Evolutionary conservation across 2,888 invertebrate genomes (phyloP).

Genomic region (Xylota segnis): DNA sequence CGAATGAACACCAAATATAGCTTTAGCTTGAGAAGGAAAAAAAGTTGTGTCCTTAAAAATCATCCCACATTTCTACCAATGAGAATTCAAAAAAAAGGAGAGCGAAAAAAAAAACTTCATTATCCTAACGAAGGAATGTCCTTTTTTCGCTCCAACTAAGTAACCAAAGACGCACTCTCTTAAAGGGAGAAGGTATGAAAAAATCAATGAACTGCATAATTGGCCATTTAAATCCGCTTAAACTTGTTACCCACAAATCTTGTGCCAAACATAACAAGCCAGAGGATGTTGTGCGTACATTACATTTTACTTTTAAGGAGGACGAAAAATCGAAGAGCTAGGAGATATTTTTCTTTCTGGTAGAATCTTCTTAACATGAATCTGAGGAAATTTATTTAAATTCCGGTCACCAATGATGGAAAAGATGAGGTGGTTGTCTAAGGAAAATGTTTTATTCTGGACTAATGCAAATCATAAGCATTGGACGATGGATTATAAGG

Average conservation of each 20-base stretch:
- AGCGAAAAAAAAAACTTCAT: slow-evolving; percentile 30
- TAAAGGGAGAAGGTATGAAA: slow-evolving; percentile 26
- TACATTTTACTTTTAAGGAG: neutral
- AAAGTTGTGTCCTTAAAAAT: slow-evolving; percentile 31
- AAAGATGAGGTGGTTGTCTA: neutral
- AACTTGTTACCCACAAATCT: slow-evolving; percentile 59
- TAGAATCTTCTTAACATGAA: neutral
- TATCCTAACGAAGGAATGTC: slow-evolving; percentile 33
- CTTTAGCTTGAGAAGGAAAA: slow-evolving; percentile 17
- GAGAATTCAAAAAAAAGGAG: neutral
- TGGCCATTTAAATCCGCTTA: slow-evolving; percentile 79
- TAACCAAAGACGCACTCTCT: slow-evolving; percentile 73
- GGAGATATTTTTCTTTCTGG: neutral
- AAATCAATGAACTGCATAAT: slow-evolving; percentile 82
- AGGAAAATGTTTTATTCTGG: too few species aligned
- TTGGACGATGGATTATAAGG: too few species aligned
- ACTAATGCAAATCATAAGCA: too few species aligned
- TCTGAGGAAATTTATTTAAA: slow-evolving; percentile 12
- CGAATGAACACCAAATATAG: slow-evolving; percentile 48
- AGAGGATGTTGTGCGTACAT: slow-evolving; percentile 4
- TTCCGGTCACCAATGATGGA: slow-evolving; percentile 15
- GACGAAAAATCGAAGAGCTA: neutral
- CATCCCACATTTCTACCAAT: slow-evolving; percentile 1
- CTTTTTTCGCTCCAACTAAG: slow-evolving; percentile 71
- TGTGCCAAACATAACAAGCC: slow-evolving; percentile 30